phyloP scores from a whole-genome alignment of 2,113 vertebrate species.

The Parotia lawesii region DNA sequence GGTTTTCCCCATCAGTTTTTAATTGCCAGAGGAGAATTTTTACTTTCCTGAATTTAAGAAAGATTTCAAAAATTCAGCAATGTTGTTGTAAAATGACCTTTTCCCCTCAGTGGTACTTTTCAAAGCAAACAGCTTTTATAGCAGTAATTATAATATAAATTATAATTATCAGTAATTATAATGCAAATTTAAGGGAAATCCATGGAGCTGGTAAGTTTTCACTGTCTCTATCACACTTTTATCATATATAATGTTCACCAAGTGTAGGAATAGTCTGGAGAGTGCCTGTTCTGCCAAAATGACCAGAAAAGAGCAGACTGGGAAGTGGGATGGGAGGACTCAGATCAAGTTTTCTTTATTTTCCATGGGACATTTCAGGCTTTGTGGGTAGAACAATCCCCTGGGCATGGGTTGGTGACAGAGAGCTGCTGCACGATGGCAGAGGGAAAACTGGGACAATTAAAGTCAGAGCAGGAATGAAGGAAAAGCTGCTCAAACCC shows the following conservation, averaged over 20 bases:
- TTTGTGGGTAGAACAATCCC: background rate
- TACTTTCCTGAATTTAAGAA: background rate
- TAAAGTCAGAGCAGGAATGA: background rate
- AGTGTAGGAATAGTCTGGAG: background rate
- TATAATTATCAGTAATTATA: background rate
- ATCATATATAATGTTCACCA: background rate
- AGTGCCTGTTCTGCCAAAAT: background rate
- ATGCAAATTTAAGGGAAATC: background rate
- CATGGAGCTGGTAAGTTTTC: background rate
- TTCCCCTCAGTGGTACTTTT: background rate
- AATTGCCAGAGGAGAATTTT: background rate
- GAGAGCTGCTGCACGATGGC: background rate
- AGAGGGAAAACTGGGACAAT: background rate
- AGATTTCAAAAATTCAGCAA: background rate
- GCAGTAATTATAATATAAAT: background rate
- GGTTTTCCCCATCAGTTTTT: background rate
- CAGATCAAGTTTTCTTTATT: background rate
- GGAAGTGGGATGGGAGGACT: no score
- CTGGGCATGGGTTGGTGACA: background rate
- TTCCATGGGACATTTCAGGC: background rate
- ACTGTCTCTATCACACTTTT: background rate
- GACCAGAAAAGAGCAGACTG: background rate
- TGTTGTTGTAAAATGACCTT: background rate
- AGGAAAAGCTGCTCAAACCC: background rate
- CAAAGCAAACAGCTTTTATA: background rate